Conservation (phyloP, 2,888 invertebrate species). For the Trachelus troglodyta region DNA sequence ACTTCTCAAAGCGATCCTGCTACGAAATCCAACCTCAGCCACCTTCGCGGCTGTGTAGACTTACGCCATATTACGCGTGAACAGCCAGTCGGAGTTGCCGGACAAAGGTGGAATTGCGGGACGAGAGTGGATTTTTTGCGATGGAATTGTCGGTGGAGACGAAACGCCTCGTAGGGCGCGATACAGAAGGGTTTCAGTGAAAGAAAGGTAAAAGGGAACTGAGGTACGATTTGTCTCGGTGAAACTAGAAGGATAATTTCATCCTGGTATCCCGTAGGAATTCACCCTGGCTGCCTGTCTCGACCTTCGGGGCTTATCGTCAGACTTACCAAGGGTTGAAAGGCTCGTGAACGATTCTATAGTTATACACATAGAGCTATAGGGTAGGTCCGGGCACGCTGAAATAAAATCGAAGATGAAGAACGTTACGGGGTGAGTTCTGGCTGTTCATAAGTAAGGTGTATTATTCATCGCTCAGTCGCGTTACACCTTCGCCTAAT, state of each 20-base stretch:
- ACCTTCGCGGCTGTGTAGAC: neutral
- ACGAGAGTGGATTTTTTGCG: neutral
- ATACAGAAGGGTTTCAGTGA: neutral
- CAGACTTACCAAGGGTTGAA: neutral
- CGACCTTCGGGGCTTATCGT: neutral
- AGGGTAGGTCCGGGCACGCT: neutral
- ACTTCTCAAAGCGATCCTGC: neutral
- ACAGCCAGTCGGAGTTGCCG: neutral
- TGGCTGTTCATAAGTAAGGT: slow-evolving; percentile 19
- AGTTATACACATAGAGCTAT: neutral
- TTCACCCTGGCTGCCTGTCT: neutral
- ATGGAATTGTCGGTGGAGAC: neutral
- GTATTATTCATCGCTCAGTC: slow-evolving; percentile 22
- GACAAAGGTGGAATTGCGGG: neutral
- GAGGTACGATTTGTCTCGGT: neutral
- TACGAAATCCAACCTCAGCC: neutral
- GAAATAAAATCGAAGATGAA: neutral
- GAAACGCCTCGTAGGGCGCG: neutral
- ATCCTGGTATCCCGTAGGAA: neutral
- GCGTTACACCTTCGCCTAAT: slow-evolving; percentile 32
- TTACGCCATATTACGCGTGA: slow-evolving; percentile 33
- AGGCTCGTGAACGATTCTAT: neutral
- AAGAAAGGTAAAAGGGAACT: neutral
- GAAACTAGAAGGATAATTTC: neutral
- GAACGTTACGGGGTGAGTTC: neutral